Evolutionary conservation across 2,113 vertebrate genomes (phyloP).

Genomic region (Oriolus oriolus): DNA sequence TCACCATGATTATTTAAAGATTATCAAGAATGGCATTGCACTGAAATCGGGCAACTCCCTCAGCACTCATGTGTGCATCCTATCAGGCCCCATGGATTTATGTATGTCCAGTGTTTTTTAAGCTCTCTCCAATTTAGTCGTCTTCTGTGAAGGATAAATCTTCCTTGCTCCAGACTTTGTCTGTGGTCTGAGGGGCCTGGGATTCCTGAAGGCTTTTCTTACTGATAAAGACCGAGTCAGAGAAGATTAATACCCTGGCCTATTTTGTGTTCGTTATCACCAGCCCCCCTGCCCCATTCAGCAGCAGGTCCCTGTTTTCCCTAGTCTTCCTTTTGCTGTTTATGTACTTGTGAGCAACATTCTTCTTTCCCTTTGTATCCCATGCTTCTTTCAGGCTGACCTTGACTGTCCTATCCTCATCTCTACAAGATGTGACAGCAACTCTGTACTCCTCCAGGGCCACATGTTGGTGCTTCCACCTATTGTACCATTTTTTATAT

Average conservation of each 20-base stretch:
- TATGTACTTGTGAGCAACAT: not conserved
- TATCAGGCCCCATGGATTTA: not conserved
- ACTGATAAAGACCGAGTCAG: not conserved
- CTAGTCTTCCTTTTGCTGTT: not conserved
- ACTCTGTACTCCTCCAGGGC: not conserved
- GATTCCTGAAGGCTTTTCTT: not conserved
- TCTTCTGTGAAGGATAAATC: not conserved
- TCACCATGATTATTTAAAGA: not conserved
- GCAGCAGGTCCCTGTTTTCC: not conserved
- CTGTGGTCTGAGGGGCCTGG: not conserved
- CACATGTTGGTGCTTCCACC: not conserved
- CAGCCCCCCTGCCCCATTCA: not conserved
- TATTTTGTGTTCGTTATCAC: not conserved
- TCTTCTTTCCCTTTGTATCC: not conserved
- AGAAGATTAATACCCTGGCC: not conserved
- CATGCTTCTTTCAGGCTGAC: fast-evolving
- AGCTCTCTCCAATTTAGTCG: not conserved
- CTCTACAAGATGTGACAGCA: not conserved
- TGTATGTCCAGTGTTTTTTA: fast-evolving
- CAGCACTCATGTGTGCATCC: not conserved
- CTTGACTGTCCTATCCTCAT: not conserved
- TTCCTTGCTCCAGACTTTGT: not conserved
- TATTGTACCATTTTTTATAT: not conserved
- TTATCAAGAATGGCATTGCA: not conserved
- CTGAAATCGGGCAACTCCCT: not conserved